A percentile compares a stretch with the other conserved stretches of the same genome.
These are phyloP conservation scores for Empidonax traillii DNA, from an alignment of 2,113 vertebrate species.

Conservation along the genomic window DNA sequence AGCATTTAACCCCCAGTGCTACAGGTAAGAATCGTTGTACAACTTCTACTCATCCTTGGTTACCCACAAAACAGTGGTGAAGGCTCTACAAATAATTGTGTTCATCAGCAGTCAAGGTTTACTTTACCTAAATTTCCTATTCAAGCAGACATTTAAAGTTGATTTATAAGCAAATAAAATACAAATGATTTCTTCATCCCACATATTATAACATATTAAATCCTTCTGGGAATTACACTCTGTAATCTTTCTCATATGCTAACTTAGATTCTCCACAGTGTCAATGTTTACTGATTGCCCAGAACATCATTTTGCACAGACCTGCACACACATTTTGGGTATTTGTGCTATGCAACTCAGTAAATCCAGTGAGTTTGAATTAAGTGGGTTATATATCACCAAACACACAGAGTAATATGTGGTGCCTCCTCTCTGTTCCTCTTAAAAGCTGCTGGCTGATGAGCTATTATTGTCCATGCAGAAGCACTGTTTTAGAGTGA, in stretches of 20 bases:
- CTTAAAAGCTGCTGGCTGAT: not conserved
- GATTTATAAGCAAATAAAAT: conserved; percentile 18
- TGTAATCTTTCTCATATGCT: not conserved
- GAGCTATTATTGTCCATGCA: not conserved
- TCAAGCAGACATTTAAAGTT: not conserved
- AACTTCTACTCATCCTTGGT: not conserved
- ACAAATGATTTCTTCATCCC: not conserved
- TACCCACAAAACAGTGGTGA: not conserved
- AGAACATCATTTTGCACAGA: not conserved
- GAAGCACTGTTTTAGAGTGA: not conserved
- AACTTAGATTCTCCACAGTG: not conserved
- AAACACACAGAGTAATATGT: rapidly evolving
- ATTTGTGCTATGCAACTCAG: not conserved
- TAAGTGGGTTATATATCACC: not conserved
- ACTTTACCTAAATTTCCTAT: not conserved
- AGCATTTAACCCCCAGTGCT: not conserved
- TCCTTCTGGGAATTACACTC: not conserved
- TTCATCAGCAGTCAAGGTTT: not conserved
- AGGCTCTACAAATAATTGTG: not conserved
- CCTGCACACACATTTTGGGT: not conserved
- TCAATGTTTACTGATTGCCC: not conserved
- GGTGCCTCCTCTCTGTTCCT: not conserved
- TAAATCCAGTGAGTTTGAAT: not conserved
- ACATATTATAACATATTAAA: not conserved
- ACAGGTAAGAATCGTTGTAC: not conserved